Evolutionary conservation across 53 echinoderm and acorn worm species (phyloP), one percentile per base, ranked within the genome.

Genomic region (Temnopleurus reevesii): DNA sequence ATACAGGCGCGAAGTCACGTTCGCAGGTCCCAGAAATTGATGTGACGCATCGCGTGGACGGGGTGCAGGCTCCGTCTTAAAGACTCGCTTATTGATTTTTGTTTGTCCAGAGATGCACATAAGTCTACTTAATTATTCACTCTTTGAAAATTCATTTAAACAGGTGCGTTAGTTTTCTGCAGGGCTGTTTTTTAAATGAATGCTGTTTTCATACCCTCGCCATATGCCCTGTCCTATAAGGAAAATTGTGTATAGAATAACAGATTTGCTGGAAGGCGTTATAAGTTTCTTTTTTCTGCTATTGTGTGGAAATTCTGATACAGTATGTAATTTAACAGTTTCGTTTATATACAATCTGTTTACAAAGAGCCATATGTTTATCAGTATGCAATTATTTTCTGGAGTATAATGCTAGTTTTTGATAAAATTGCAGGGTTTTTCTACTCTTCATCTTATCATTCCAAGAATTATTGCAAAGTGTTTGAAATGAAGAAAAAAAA

Each of bases 1-100:
- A 55, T 33, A 54, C 83, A 33, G 19, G 53, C 36, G 51, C 55
- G 83, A 83, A 54, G 83, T 83, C 83, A 83, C 83, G 83, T 83
- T 54, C 54, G 34, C 54, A 51, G 83, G 83, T 54, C 36, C 33
- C 17, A 55, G 54, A 55, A 83, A 83, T 54, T 55, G 55, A 83
- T 79, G 79, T 79, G 79, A 47, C 79, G 49, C 79, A 79, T 79
- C 46, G 15, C 49, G 41, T 49, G 13, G 46, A 29, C 28, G 46
- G 24, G 49, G 49, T 59, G 21, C 7, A 26, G 46, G 79, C 24
- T 4, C 38, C 79, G 45, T 41, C 71, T 79, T 79, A 79, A 79
- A 79, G 79, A 47, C 79, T 25, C 46, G 17, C 46, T 79, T 79
- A 79, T 79, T 79, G 79, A 79, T 79, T 79, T 79, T 46, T 27